Conservation (phyloP, 2,888 invertebrate species). For the Baccha elongata region DNA sequence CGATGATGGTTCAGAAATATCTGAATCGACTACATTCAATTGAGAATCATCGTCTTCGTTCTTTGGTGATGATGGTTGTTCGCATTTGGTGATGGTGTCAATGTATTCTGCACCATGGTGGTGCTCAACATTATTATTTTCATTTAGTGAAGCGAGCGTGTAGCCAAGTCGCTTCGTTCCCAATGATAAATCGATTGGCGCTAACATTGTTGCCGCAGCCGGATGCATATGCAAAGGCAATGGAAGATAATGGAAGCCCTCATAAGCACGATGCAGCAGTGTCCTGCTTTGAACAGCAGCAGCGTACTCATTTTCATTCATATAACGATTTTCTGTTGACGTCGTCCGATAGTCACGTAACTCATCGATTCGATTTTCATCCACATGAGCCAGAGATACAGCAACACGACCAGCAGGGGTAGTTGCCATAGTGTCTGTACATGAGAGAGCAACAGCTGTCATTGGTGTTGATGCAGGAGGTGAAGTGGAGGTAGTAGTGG, state of each 20-base stretch:
- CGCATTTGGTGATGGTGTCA: constrained; percentile 35
- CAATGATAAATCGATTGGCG: constrained; percentile 81
- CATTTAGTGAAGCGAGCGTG: constrained; percentile 38
- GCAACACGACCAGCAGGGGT: constrained; percentile 48
- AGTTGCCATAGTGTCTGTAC: constrained; percentile 70
- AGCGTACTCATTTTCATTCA: constrained; percentile 74
- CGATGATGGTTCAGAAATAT: constrained; percentile 54
- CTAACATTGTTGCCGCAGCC: constrained; percentile 71
- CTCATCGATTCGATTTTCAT: constrained; percentile 74
- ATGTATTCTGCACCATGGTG: constrained; percentile 9
- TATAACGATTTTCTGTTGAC: constrained; percentile 74
- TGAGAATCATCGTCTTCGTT: constrained; percentile 55
- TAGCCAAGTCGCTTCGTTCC: constrained; percentile 75
- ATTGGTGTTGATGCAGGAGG: constrained; percentile 55
- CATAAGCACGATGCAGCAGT: constrained; percentile 70
- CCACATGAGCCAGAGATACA: constrained; percentile 54
- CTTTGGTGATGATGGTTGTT: constrained; percentile 51
- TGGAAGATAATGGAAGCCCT: constrained; percentile 66
- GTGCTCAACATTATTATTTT: constrained; percentile 39
- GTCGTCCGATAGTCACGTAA: constrained; percentile 75
- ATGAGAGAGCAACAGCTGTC: constrained; percentile 71
- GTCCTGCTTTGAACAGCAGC: constrained; percentile 58
- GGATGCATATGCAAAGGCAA: constrained; percentile 67
- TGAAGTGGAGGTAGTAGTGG: constrained; percentile 63
- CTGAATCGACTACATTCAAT: constrained; percentile 68